Evolutionary conservation across 1,140 invertebrate species (phyloP).

Genomic region (Phocides pigmalion): DNA sequence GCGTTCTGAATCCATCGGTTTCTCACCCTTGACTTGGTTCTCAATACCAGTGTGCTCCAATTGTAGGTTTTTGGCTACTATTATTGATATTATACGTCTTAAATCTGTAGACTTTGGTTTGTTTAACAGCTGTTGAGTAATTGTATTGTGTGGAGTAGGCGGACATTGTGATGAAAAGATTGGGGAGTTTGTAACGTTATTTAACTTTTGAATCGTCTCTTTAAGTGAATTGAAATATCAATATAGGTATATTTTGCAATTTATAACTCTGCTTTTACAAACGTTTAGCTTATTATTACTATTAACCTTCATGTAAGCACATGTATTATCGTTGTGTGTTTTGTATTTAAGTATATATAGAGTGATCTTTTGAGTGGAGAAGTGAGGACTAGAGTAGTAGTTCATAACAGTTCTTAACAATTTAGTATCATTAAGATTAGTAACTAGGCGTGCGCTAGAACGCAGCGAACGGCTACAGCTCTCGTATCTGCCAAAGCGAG

Average conservation of each 20-base stretch:
- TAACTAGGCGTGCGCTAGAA: slow-evolving; percentile 67
- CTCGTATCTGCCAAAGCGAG: slow-evolving; percentile 64
- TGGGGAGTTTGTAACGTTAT: neutral
- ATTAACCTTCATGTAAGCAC: no score
- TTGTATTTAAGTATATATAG: neutral
- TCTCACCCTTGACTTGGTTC: no score
- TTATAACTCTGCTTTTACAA: neutral
- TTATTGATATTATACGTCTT: no score
- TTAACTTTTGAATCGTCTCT: neutral
- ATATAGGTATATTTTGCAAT: neutral
- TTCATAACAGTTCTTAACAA: slow-evolving; percentile 50
- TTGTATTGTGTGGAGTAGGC: neutral
- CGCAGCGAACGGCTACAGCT: slow-evolving; percentile 65
- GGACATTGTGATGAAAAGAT: neutral
- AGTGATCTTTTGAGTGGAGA: slow-evolving; percentile 8
- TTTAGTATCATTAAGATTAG: slow-evolving; percentile 67
- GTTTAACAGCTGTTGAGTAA: no score
- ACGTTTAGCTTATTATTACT: neutral
- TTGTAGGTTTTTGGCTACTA: no score
- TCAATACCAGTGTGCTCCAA: no score
- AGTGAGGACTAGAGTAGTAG: slow-evolving; percentile 14
- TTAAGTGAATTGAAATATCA: neutral
- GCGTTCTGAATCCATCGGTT: no score
- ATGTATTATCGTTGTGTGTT: neutral
- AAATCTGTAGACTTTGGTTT: no score